phyloP scores from a whole-genome alignment of 2,797 vertebrate species.

The Graptemys geographica region DNA sequence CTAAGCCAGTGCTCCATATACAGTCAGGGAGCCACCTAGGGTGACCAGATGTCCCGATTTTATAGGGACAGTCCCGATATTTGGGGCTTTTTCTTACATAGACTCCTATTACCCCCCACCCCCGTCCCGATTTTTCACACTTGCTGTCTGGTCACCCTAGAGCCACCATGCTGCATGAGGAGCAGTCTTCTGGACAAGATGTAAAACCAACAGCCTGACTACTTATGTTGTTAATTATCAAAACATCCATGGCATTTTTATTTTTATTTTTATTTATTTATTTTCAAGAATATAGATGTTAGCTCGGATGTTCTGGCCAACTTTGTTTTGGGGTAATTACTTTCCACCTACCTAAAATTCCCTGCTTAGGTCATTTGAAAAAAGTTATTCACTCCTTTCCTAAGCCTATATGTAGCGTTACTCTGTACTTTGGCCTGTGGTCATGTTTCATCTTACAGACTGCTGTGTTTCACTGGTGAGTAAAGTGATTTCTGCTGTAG shows the following conservation, averaged over 20 bases:
- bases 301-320: conserved; percentile 16
- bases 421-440: not conserved
- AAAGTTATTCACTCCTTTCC: conserved; percentile 37
- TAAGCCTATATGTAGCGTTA: not conserved
- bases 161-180: not conserved
- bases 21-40: too few relatives aligned
- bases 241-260: conserved; percentile 62
- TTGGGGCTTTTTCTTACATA: too few relatives aligned
- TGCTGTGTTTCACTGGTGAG: not conserved
- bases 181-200: conserved; percentile 4
- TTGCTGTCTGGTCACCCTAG: too few relatives aligned
- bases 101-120: too few relatives aligned
- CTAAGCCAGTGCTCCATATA: fast-evolving
- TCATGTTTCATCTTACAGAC: not conserved
- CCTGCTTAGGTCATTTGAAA: conserved; percentile 16
- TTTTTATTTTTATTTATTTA: conserved; percentile 6
- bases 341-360: conserved; percentile 57
- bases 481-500: not conserved
- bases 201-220: not conserved
- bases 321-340: conserved; percentile 44
- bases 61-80: too few relatives aligned
- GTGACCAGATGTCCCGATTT: too few relatives aligned
- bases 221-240: conserved; percentile 62
- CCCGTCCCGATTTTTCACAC: too few relatives aligned
- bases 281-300: conserved; percentile 59